Evolutionary conservation across 2,797 vertebrate species (phyloP).

Genomic region (Pipistrellus kuhlii): DNA sequence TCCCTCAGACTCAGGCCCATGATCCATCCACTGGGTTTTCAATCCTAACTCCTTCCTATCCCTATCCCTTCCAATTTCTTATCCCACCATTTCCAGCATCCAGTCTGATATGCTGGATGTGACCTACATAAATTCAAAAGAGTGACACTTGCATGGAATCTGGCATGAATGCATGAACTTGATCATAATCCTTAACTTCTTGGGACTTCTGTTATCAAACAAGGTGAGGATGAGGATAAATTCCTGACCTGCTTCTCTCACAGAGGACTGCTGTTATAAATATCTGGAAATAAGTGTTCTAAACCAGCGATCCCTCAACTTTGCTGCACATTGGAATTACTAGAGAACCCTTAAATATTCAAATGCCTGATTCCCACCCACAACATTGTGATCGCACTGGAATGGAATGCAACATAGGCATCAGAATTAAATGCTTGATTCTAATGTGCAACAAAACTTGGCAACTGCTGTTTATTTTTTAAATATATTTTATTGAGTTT

Average conservation of each 20-base stretch:
- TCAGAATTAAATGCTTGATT: background rate
- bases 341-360: background rate
- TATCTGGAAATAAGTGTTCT: background rate
- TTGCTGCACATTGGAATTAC: background rate
- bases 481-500: too few species aligned
- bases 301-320: background rate
- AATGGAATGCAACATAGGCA: background rate
- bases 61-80: background rate
- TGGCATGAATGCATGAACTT: background rate
- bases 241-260: background rate
- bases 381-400: background rate
- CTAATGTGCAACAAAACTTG: background rate
- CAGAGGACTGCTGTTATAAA: background rate
- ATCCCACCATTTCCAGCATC: background rate
- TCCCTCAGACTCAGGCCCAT: slow-evolving; percentile 28
- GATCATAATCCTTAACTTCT: background rate
- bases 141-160: background rate
- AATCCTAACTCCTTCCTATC: background rate
- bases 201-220: background rate
- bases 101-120: background rate
- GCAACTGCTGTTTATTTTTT: background rate
- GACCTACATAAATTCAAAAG: background rate
- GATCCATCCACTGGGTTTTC: slow-evolving; percentile 3
- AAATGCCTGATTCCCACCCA: background rate
- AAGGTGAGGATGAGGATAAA: background rate